Evolutionary conservation across 2,797 vertebrate genomes (phyloP), one percentile per base, ranked within the genome.

Genomic region (Enteromius argenteus): DNA sequence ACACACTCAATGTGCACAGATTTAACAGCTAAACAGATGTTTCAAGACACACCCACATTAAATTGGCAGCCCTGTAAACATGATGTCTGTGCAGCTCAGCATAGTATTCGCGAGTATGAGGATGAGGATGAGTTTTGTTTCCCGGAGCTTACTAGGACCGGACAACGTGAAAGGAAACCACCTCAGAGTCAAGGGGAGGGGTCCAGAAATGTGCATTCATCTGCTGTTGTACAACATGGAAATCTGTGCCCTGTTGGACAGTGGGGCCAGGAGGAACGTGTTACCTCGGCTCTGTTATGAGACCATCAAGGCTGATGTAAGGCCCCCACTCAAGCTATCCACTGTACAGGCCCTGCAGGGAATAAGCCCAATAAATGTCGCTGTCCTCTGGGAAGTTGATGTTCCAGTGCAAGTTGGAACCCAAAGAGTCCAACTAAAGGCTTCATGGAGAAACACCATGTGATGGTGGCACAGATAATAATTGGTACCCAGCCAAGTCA

Each of bases 91-190:
- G 11, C 83, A 89, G 51, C n/a, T n/a, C n/a, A n/a, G n/a, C n/a
- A n/a, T n/a, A n/a, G n/a, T n/a, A n/a, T n/a, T n/a, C n/a, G n/a
- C n/a, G n/a, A n/a, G n/a, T n/a, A n/a, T n/a, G n/a, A n/a, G n/a
- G n/a, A 5, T 89, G 3, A 88, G 84, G 37, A n/a, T n/a, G n/a
- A n/a, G n/a, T 89, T 89, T 49, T 89, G 89, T 15, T 14, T 89
- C 39, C 39, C 0, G n/a, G n/a, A n/a, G n/a, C n/a, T n/a, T n/a
- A n/a, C n/a, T n/a, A n/a, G n/a, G n/a, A n/a, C n/a, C n/a, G n/a
- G n/a, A n/a, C n/a, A n/a, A n/a, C n/a, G n/a, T n/a, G n/a, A n/a
- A n/a, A n/a, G n/a, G n/a, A n/a, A n/a, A 42, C 39, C 39, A 4
- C 6, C 78, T 80, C 0, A 79, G 72, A 9, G 4, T 87, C 30